Evolutionary conservation across 1,140 invertebrate species (phyloP).

Genomic region (Lineus longissimus): DNA sequence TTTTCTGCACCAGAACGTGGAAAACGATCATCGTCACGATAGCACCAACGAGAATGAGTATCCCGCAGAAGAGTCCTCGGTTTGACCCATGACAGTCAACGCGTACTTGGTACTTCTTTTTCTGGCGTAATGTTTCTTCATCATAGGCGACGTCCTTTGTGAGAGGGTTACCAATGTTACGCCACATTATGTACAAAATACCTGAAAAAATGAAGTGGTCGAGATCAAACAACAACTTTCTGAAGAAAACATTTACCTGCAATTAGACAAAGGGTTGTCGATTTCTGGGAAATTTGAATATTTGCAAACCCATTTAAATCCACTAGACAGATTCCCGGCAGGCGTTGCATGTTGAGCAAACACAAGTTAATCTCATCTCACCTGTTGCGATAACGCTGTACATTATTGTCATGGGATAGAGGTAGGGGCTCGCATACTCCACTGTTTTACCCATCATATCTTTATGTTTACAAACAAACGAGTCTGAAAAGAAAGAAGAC

Average conservation of each 20-base stretch:
- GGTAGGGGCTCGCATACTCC: constrained; percentile 63
- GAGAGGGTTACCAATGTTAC: constrained; percentile 26
- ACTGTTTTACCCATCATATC: constrained; percentile 32
- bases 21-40: constrained; percentile 92
- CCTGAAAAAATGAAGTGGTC: constrained; percentile 55
- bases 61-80: constrained; percentile 84
- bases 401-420: constrained; percentile 95
- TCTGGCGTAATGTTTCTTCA: constrained; percentile 15
- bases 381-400: constrained; percentile 90
- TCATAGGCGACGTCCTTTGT: constrained; percentile 9
- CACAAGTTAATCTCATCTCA: constrained; percentile 10
- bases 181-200: constrained; percentile 91
- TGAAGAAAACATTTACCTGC: too few species aligned
- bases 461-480: constrained; percentile 3
- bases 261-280: too few species aligned
- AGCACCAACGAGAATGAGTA: constrained; percentile 75
- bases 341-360: too few species aligned
- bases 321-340: too few species aligned
- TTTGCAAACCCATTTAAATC: too few species aligned
- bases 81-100: constrained; percentile 76
- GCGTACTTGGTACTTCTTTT: constrained; percentile 23
- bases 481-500: too few species aligned
- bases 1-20: constrained; percentile 63
- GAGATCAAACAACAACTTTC: too few species aligned
- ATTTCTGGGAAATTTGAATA: too few species aligned